A percentile compares a stretch with the other conserved stretches of the same genome.
phyloP scores from a whole-genome alignment of 2,888 invertebrate species.

The Mythimna pallens region DNA sequence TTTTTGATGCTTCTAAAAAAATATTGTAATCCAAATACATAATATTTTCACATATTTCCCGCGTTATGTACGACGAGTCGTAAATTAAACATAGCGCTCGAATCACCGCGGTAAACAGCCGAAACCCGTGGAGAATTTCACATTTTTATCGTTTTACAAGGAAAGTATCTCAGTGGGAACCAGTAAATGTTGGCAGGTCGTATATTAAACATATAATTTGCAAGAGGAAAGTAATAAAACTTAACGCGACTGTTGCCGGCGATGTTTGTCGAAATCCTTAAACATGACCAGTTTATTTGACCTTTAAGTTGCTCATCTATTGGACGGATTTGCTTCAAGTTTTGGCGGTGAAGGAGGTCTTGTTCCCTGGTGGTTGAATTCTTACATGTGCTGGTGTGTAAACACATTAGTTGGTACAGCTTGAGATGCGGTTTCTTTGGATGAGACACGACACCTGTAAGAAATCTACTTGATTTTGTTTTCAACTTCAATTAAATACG shows the following conservation, averaged over 20 bases:
- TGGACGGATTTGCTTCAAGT: constrained; percentile 25
- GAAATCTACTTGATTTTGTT: constrained; percentile 62
- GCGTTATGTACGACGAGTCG: constrained; percentile 44
- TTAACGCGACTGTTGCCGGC: constrained; percentile 83
- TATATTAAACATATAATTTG: constrained; percentile 86
- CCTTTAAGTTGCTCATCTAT: constrained; percentile 59
- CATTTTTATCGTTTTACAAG: constrained; percentile 81
- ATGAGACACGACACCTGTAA: constrained; percentile 83
- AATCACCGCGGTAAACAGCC: constrained; percentile 70
- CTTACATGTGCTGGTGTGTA: constrained; percentile 85
- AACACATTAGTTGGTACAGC: constrained; percentile 84
- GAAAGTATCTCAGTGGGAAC: constrained; percentile 76
- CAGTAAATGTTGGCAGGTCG: constrained; percentile 62
- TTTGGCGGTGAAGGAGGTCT: constrained; percentile 66
- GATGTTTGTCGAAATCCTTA: constrained; percentile 86
- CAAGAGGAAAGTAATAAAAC: constrained; percentile 88
- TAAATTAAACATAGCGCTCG: constrained; percentile 68
- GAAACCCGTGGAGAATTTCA: constrained; percentile 71
- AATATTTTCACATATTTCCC: constrained; percentile 40
- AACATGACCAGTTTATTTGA: constrained; percentile 76
- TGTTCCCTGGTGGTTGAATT: constrained; percentile 73
- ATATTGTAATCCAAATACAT: constrained; percentile 43
- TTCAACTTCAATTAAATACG: constrained; percentile 62
- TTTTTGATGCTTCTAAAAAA: constrained; percentile 38
- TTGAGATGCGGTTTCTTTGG: constrained; percentile 75